phyloP scores from a whole-genome alignment of 2,888 invertebrate species.

The Xanthorhoe spadicearia region DNA sequence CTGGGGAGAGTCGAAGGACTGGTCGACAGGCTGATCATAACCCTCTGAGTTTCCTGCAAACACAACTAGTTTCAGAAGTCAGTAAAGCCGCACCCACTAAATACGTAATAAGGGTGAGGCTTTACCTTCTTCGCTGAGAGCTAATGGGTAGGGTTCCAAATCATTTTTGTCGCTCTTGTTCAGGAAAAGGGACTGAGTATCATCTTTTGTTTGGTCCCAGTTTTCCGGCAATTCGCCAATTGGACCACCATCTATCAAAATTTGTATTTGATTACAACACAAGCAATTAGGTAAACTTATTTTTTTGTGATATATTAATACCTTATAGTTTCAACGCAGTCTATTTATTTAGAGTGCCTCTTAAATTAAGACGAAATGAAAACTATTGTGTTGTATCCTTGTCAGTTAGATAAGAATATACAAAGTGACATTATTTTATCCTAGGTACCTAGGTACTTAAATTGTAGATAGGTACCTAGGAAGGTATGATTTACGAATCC shows the following conservation, averaged over 20 bases:
- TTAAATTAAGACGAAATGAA: no score
- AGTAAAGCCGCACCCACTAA: constrained; percentile 8
- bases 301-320: neutral
- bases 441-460: no score
- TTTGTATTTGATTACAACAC: constrained; percentile 26
- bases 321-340: no score
- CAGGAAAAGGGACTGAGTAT: constrained; percentile 80
- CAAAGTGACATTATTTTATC: no score
- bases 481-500: no score
- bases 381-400: neutral
- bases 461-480: no score
- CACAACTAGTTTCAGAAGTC: constrained; percentile 27
- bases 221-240: constrained; percentile 81
- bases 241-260: constrained; percentile 69
- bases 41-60: constrained; percentile 75
- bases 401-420: no score
- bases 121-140: constrained; percentile 81
- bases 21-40: constrained; percentile 73
- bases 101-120: constrained; percentile 20
- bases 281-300: neutral
- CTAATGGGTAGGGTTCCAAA: constrained; percentile 81
- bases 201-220: constrained; percentile 83
- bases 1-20: constrained; percentile 70
- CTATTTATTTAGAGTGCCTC: no score
- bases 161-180: constrained; percentile 84